A percentile compares a stretch with the other conserved stretches of the same genome.
phyloP scores from a whole-genome alignment of 2,888 invertebrate genomes.

The Cylloceria caligata region DNA sequence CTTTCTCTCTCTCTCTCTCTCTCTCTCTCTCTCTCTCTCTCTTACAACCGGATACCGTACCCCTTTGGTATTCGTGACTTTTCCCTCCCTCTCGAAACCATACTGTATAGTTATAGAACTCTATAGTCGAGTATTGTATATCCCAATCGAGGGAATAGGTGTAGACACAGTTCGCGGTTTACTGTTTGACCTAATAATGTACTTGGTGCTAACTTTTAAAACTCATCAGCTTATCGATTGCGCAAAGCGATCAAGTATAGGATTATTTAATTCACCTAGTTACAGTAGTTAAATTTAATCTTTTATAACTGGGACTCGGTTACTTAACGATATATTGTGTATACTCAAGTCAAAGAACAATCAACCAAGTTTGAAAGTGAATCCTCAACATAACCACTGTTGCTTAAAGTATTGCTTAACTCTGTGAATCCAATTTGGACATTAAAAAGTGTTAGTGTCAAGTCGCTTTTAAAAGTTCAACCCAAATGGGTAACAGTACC shows the following conservation, averaged over 20 bases:
- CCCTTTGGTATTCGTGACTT: slow-evolving; percentile 51
- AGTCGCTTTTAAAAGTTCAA: neutral
- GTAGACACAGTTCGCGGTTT: slow-evolving; percentile 23
- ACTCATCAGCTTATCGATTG: slow-evolving; percentile 50
- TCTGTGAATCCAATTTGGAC: no score
- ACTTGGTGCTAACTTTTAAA: slow-evolving; percentile 39
- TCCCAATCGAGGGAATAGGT: slow-evolving; percentile 16
- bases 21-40: slow-evolving; percentile 31
- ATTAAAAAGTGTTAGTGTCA: no score
- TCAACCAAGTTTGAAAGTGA: neutral
- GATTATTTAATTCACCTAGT: slow-evolving; percentile 28
- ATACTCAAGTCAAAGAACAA: neutral
- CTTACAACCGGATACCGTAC: slow-evolving; percentile 49
- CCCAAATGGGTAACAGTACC: neutral
- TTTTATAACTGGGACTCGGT: neutral
- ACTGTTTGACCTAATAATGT: slow-evolving; percentile 55
- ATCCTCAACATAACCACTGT: neutral
- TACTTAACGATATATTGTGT: neutral
- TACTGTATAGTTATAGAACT: slow-evolving; percentile 23
- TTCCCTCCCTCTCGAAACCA: slow-evolving; percentile 8
- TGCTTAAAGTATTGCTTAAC: neutral
- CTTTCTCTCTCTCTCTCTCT: slow-evolving; percentile 33
- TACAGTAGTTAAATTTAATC: slow-evolving; percentile 8
- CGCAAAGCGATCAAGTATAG: slow-evolving; percentile 29
- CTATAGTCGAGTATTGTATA: slow-evolving; percentile 13